Evolutionary conservation across 1,140 invertebrate genomes (phyloP).

Genomic region (Drosophila murphyi): DNA sequence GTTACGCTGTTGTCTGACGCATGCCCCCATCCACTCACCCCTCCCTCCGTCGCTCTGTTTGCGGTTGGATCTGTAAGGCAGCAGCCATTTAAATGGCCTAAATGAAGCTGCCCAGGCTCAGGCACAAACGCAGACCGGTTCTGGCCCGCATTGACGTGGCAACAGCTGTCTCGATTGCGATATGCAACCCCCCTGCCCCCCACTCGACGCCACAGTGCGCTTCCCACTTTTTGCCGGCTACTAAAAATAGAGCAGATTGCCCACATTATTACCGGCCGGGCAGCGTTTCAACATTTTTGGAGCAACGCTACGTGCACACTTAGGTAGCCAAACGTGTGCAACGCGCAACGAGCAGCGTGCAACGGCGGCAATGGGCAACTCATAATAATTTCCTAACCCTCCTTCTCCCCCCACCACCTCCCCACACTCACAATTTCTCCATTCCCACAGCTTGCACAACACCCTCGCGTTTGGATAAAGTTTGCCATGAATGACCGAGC

Average conservation of each 20-base stretch:
- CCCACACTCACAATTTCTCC: background rate
- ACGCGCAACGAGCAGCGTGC: constrained; percentile 29
- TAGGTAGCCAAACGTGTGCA: constrained; percentile 32
- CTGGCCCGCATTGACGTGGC: constrained; percentile 34
- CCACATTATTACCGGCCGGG: constrained; percentile 67
- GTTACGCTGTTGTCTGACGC: constrained; percentile 9
- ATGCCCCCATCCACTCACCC: background rate
- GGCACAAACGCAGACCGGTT: background rate
- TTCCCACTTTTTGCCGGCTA: constrained; percentile 45
- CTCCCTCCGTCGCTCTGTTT: background rate
- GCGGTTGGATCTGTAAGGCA: constrained; percentile 28
- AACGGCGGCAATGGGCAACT: constrained; percentile 27
- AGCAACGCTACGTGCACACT: constrained; percentile 32
- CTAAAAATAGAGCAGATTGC: constrained; percentile 81
- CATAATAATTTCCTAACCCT: constrained; percentile 66
- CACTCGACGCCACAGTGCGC: background rate
- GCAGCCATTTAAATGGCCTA: constrained; percentile 21
- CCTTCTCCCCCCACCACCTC: background rate
- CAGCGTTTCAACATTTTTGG: constrained; percentile 53
- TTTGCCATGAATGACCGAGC: constrained; percentile 80
- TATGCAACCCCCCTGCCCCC: background rate
- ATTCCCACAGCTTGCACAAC: background rate
- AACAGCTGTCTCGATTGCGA: constrained; percentile 36
- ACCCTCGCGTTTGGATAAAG: constrained; percentile 57
- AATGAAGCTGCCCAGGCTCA: constrained; percentile 40